Evolutionary conservation across 2,888 invertebrate genomes (phyloP), one percentile per base, ranked within the genome.

Genomic region (Drosophila borborema): DNA sequence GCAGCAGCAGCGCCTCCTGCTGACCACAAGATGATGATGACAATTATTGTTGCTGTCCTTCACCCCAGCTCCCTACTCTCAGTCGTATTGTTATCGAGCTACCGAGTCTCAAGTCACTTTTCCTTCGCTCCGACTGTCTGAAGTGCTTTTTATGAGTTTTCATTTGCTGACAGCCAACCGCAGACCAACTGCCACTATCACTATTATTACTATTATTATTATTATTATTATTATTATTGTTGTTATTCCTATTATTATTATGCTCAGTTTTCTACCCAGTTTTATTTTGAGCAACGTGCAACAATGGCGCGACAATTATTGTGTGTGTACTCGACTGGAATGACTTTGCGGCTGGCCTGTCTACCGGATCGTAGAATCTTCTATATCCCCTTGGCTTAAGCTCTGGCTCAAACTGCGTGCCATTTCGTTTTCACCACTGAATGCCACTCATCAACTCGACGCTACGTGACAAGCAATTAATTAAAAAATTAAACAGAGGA

Each of bases 391-490:
- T 10, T n/a, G 28, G 28, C 20, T 40, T 49, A 18, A 9, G n/a
- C 43, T 36, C 23, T 23, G 7, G 46, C 41, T 36, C 28, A 28
- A 6, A 1, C 46, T 55, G 67, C 74, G 69, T 84, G 83, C 81
- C 85, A 89, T 86, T 85, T 85, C 81, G 77, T 81, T 85, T 81
- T 74, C 77, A 67, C 77, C 54, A 56, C 65, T 56, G 70, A 72
- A 74, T 74, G 80, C 72, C 65, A 68, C 77, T 64, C 81, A 71
- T 81, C 81, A 77, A 81, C 63, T 71, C 65, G 69, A 75, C 67
- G 63, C 71, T 76, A 82, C 86, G 86, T 86, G 86, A 89, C 86
- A 79, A 82, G 90, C 86, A 86, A 86, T 86, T 86, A 88, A 86
- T 86, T 86, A 89, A 86, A 86, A 86, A 86, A 86, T 86, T 86